These are phyloP conservation scores for Myripristis jacobus DNA, from an alignment of 2,797 vertebrate species.

Conservation along the genomic window DNA sequence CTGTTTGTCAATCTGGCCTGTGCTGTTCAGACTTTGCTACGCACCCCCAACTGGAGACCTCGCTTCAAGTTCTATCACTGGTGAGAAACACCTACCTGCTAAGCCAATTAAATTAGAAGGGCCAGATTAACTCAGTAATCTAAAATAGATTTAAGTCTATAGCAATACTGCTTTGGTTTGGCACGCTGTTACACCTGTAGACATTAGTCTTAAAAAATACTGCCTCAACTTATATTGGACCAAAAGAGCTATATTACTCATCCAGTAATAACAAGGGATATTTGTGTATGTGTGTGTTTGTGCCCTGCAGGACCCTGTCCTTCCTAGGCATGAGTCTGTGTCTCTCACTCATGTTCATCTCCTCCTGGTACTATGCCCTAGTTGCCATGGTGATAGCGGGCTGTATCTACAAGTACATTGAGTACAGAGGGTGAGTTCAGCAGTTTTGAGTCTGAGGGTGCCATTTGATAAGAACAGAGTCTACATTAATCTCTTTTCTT, in stretches of 20 bases:
- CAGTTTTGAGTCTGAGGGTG: neutral
- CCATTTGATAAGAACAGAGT: neutral
- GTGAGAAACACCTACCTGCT: constrained; percentile 38
- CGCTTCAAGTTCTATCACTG: constrained; percentile 98
- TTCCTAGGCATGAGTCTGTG: constrained; percentile 97
- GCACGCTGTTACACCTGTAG: too few relatives aligned
- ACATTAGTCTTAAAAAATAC: too few relatives aligned
- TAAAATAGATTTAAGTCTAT: too few relatives aligned
- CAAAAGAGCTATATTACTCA: too few relatives aligned
- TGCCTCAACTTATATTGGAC: too few relatives aligned
- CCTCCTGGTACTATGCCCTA: constrained; percentile 95
- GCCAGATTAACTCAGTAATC: too few relatives aligned
- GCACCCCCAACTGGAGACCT: constrained; percentile 96
- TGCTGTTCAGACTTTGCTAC: constrained; percentile 92
- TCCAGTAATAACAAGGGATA: neutral
- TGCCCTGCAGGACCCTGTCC: constrained; percentile 88
- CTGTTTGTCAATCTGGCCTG: constrained; percentile 97
- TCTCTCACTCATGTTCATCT: constrained; percentile 97
- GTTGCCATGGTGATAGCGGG: constrained; percentile 92
- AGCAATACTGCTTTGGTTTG: neutral
- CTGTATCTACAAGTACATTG: constrained; percentile 98
- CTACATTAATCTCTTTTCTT: neutral
- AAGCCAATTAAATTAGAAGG: too few relatives aligned
- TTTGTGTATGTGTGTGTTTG: constrained; percentile 7
- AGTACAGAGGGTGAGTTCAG: constrained; percentile 93